Conservation (phyloP, 2,888 invertebrate genomes). For the Mythimna loreyi region DNA sequence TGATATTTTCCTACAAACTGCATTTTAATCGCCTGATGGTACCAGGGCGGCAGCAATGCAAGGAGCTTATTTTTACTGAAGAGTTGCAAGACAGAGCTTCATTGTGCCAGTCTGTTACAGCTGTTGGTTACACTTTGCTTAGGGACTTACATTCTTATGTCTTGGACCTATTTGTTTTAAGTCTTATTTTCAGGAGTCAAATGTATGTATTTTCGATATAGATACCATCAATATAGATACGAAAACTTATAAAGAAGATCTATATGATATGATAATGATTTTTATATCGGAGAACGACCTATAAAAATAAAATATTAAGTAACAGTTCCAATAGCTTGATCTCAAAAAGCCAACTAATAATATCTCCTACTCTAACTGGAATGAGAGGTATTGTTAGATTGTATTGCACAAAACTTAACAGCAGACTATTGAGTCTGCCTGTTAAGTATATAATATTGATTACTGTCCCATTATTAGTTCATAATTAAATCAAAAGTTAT, state of each 20-base stretch:
- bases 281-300: not conserved
- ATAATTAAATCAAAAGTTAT: not conserved
- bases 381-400: too few species aligned
- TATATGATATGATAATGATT: not conserved
- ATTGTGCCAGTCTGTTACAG: not conserved
- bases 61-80: slow-evolving; percentile 5
- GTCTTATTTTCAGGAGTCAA: not conserved
- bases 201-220: not conserved
- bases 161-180: not conserved
- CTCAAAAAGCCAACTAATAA: too few species aligned
- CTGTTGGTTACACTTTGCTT: slow-evolving; percentile 2
- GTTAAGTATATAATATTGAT: too few species aligned
- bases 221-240: too few species aligned
- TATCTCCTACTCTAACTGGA: too few species aligned
- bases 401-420: too few species aligned
- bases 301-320: not conserved
- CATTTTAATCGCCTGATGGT: not conserved
- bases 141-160: not conserved
- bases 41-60: not conserved
- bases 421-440: too few species aligned
- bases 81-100: not conserved
- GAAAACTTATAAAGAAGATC: too few species aligned
- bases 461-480: too few species aligned
- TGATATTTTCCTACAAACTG: slow-evolving; percentile 5
- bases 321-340: too few species aligned